These are phyloP conservation scores for Dolichallabes microphthalmus DNA, from an alignment of 2,113 vertebrate species.

Conservation along the genomic window DNA sequence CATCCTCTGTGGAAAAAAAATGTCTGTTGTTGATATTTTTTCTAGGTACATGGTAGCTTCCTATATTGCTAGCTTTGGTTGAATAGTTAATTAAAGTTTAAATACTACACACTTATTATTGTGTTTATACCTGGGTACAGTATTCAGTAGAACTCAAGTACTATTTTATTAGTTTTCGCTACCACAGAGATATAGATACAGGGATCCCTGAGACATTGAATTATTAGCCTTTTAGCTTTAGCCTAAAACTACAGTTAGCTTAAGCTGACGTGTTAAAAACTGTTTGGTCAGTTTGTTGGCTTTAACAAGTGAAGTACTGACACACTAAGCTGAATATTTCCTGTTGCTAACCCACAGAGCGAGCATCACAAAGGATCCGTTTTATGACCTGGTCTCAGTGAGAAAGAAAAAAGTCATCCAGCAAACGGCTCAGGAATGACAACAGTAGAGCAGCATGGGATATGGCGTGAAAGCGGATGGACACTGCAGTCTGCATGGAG, in stretches of 20 bases:
- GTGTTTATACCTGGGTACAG: neutral
- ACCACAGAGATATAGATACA: too few relatives aligned
- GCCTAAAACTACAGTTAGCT: neutral
- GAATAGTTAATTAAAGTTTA: neutral
- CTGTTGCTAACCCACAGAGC: conserved; percentile 72
- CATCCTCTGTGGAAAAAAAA: neutral
- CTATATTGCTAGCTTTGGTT: neutral
- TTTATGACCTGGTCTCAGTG: conserved; percentile 88
- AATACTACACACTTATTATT: neutral
- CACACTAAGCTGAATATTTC: neutral
- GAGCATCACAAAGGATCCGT: conserved; percentile 91
- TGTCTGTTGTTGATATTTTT: neutral
- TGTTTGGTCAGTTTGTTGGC: neutral
- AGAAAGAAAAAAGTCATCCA: conserved; percentile 90
- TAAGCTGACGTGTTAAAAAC: neutral
- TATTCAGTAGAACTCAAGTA: neutral
- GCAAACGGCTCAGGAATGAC: conserved; percentile 63
- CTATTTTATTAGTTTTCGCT: neutral
- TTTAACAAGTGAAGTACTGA: neutral
- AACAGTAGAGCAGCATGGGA: neutral
- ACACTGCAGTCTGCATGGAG: neutral
- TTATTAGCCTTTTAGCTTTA: neutral
- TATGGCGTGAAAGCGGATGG: neutral
- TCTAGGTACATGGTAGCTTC: neutral
- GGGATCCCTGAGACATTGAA: too few relatives aligned